Percentiles rank a stretch among this genome's conserved stretches.
These are phyloP conservation scores for Hyperopisus bebe DNA, from an alignment of 2,113 vertebrate species.

Conservation along the genomic window DNA sequence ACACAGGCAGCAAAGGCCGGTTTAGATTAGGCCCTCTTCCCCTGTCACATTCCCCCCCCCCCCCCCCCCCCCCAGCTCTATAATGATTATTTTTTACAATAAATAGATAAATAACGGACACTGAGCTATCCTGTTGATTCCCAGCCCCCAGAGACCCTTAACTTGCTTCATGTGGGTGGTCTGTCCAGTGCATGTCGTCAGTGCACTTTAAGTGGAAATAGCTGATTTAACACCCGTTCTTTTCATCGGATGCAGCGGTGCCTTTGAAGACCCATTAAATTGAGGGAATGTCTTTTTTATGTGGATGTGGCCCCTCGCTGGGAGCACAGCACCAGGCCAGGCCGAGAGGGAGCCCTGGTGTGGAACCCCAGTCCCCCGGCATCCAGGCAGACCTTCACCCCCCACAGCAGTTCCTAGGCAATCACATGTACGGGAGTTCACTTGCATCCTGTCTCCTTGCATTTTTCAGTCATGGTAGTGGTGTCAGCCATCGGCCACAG, in stretches of 20 bases:
- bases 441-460: not conserved
- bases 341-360: not conserved
- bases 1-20: not conserved
- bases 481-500: not conserved
- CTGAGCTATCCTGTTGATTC: not conserved
- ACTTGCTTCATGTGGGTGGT: not conserved
- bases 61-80: not conserved
- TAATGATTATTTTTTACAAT: not conserved
- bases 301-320: not conserved
- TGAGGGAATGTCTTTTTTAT: not conserved
- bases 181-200: not conserved
- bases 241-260: not conserved
- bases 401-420: not conserved
- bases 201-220: not conserved
- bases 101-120: not conserved
- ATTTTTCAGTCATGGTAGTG: not conserved
- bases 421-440: not conserved
- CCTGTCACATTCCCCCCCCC: not conserved
- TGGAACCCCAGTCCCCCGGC: not conserved
- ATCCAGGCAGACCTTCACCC: not conserved
- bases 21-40: not conserved
- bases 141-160: not conserved
- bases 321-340: not conserved
- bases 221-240: not conserved
- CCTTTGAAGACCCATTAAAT: not conserved